Evolutionary conservation across 2,797 vertebrate species (phyloP), one percentile per base, ranked within the genome.

Genomic region (Australoheros facetus): DNA sequence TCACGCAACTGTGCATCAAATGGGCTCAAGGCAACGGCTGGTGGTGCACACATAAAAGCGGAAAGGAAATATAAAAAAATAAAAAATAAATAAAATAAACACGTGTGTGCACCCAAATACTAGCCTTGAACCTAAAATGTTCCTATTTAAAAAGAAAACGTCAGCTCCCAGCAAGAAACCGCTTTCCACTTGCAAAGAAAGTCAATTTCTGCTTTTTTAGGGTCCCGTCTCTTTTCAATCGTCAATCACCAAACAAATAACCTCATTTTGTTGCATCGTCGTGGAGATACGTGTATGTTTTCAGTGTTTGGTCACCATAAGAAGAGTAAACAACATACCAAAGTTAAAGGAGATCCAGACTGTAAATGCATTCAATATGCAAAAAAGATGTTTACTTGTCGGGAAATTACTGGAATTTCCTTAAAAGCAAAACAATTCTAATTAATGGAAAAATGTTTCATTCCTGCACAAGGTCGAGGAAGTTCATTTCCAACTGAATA

Each of bases 1-100:
- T 87, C 88, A 89, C 75, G 59, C 91, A 91, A 88, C 72, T 62
- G 82, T 82, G 79, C 82, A 80, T 89, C 85, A 91, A 87, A 85
- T 11, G 71, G 78, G 74, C 88, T 88, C 79, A 75, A 88, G 88
- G 88, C 85, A 30, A 85, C 8, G 66, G 85, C 79, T 82, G 83
- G 88, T 89, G 82, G 76, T 12, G 71, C 59, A 4, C 83, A 26
- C 59, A 79, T 56, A 75, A 81, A 86, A 84, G 84, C 56, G 0
- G 3, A 1, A 28, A 8, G 26, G 26, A 45, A 17, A 7, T 37
- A 11, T 11, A 37, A 37, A 37, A 37, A 37, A 34, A 34, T 34
- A 34, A 8, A 8, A 34, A 16, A 3, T 0, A 26, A 64, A 39
- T 28, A 42, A 28, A 62, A 39, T 19, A 64, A 76, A 85, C 85